These are phyloP conservation scores for Alviniconcha strummeri DNA, from an alignment of 2,888 invertebrate genomes.

Conservation along the genomic window DNA sequence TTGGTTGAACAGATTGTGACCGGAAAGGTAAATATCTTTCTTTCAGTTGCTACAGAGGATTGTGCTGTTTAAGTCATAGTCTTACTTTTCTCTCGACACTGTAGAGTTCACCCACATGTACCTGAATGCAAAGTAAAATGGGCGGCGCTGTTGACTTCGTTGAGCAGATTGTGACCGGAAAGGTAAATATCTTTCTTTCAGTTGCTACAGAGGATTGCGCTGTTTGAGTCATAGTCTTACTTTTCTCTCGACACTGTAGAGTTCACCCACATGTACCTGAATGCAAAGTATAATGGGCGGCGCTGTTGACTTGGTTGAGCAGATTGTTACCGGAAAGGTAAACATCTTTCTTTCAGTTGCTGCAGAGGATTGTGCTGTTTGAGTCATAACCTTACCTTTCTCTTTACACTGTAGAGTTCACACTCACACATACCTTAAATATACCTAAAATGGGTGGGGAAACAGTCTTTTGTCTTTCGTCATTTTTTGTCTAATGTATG, in stretches of 20 bases:
- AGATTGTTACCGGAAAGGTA: conserved; percentile 56
- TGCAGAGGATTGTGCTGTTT: too few species aligned
- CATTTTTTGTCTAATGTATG: too few species aligned
- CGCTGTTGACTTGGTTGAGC: conserved; percentile 78
- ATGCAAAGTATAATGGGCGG: conserved; percentile 32
- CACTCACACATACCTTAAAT: too few species aligned
- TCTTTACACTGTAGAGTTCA: too few species aligned
- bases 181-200: conserved; percentile 41
- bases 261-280: too few species aligned
- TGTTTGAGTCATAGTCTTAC: neutral
- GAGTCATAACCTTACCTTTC: too few species aligned
- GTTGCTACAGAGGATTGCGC: too few species aligned
- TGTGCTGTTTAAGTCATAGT: neutral
- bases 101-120: too few species aligned
- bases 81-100: neutral
- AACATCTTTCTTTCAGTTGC: neutral
- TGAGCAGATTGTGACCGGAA: conserved; percentile 52
- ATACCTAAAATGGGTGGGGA: too few species aligned
- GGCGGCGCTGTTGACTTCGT: conserved; percentile 78
- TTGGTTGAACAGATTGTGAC: conserved; percentile 76
- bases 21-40: conserved; percentile 47
- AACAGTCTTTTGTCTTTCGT: too few species aligned
- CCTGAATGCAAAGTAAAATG: too few species aligned
- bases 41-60: too few species aligned
- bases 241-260: neutral